Evolutionary conservation across 2,888 invertebrate genomes (phyloP), one percentile per base, ranked within the genome.

Genomic region (Nematopogon swammerdamellus): DNA sequence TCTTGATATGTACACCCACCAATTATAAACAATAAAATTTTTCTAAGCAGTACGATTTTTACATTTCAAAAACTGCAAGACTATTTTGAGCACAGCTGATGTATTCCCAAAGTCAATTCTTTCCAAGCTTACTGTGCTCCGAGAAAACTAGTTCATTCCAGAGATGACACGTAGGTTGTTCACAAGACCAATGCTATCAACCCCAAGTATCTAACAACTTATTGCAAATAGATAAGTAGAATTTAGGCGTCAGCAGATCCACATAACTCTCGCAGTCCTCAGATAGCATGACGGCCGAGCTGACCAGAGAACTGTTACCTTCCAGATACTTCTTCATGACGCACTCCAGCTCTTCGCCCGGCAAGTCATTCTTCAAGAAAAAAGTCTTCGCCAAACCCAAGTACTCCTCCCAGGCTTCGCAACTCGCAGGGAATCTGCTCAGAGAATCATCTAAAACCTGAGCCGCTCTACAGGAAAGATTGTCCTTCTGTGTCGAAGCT

Each of bases 241-340:
- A 76, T 53, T 70, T 74, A 0, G 80, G 73, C 1, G 79, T 68
- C 8, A 80, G 59, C 53, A 79, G 74, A 55, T 77, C 66, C 50
- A 68, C 71, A 54, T 77, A 80, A 50, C 80, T 68, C 18, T 68
- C 59, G 51, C 76, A 77, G 55, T 80, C 77, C 25, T 68, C 71
- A 0, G 77, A 76, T 54, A 69, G 79, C 73, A 80, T 70, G 3
- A 80, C 67, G 2, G 80, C 79, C 0, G 71, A 70, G 80, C 80
- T 0, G 71, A 70, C 1, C 76, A 76, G 75, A 79, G 73, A 0
- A 75, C 69, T 1, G 68, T 79, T 65, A 1, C 72, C 69, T 52
- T 80, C 72, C 72, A 84, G 80, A 50, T 82, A 81, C 52, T 84
- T 82, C 16, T 79, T 62, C 49, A 85, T 67, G 3, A 85, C 72